phyloP scores from a whole-genome alignment of 1,140 invertebrate genomes.

The Tribolium castaneum region DNA sequence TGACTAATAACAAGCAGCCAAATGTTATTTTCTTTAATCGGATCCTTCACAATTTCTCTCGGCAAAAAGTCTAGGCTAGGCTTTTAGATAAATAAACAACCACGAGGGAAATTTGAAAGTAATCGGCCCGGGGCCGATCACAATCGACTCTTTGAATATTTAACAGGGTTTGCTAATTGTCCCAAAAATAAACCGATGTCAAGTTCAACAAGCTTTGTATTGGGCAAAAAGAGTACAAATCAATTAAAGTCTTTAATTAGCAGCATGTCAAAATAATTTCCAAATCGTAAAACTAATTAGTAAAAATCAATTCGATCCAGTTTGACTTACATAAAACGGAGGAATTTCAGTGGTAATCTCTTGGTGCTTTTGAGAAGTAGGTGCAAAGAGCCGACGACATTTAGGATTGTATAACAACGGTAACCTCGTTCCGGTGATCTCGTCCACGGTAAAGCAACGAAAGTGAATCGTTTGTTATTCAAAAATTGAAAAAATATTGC shows the following conservation, averaged over 20 bases:
- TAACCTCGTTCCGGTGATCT: conserved; percentile 33
- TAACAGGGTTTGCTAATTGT: too few species aligned
- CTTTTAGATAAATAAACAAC: conserved; percentile 9
- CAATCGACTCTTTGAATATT: background rate
- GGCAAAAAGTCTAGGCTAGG: background rate
- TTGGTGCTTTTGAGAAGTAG: background rate
- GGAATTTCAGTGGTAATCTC: conserved; percentile 3
- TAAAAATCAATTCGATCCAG: conserved; percentile 1
- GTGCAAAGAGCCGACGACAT: background rate
- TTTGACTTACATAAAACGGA: conserved; percentile 25
- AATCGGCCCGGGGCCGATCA: background rate
- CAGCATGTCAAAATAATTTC: conserved; percentile 13
- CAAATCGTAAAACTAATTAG: conserved; percentile 8
- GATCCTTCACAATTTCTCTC: background rate
- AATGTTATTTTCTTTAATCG: background rate
- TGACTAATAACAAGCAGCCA: background rate
- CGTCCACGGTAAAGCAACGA: background rate
- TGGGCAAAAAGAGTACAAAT: background rate
- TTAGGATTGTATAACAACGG: conserved; percentile 23
- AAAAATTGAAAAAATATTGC: background rate
- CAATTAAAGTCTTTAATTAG: background rate
- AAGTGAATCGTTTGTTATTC: background rate
- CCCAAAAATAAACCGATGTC: background rate
- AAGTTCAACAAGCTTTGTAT: conserved; percentile 4
- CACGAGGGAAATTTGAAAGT: conserved; percentile 1